Base-by-base conservation (phyloP, 2,113 vertebrate genomes). In the Drymodes brunneopygia region DNA sequence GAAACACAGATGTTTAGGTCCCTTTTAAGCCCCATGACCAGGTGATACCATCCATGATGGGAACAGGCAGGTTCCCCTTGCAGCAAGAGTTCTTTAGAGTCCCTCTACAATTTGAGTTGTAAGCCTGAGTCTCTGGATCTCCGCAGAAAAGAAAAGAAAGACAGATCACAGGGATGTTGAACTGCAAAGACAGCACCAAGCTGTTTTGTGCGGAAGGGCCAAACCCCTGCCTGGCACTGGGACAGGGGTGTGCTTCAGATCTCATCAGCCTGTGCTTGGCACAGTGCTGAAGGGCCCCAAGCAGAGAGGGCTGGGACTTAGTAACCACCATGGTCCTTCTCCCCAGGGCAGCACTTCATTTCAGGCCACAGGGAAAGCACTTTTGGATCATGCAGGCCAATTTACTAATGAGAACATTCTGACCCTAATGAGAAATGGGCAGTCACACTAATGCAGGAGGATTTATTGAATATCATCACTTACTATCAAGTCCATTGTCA, bases 381-480 rank as follows among this genome's bases (percentile, higher is more conserved):
- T 70, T 81, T 15, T 28, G 74, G 15, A 67, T 81, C 2, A 3
- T 40, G 16, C n/a, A 57, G 18, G 33, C 33, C 18, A 22, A 24
- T 77, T 87, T 86, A 42, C 15, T 51, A 65, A 75, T 9, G 18
- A 62, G 33, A 71, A 78, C 31, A 74, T 51, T 57, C 65, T 67
- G 56, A 14, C 24, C 60, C 15, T 51, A 36, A 70, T 35, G 38
- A 78, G 56, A 67, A 91, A 44, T 47, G 29, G 45, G n/a, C 23
- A 71, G 25, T 35, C 56, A 77, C 1, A 0, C 20, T 65, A 44
- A 53, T 21, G 7, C 42, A 38, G 27, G 28, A 62, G 21, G 18
- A 42, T 65, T 12, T 40, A 20, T 1, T 4, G 47, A 69, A 45
- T 45, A 28, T 53, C 5, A 1, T 44, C 62, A 10, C 3, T 0